These are phyloP conservation scores for Clanis bilineata DNA, from an alignment of 2,888 invertebrate genomes.

Conservation along the genomic window DNA sequence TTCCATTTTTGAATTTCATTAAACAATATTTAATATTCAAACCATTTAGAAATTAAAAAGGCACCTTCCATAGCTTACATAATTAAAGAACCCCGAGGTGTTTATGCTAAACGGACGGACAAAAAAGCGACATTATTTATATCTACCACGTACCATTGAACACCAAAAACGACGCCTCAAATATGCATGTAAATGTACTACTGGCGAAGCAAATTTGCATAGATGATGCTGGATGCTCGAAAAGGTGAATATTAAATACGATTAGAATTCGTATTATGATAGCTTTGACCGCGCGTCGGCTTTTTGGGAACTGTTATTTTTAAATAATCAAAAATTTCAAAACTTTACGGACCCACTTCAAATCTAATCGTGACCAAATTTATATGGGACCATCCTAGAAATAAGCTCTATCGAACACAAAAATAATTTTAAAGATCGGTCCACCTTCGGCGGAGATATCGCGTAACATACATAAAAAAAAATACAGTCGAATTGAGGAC, in stretches of 20 bases:
- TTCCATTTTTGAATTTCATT: background rate
- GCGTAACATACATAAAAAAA: no score
- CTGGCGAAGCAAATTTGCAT: slow-evolving; percentile 50
- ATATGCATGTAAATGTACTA: slow-evolving; percentile 54
- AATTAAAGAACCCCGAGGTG: slow-evolving; percentile 46
- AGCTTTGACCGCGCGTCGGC: background rate
- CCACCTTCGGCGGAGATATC: no score
- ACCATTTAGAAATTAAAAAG: slow-evolving; percentile 35
- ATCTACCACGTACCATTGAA: slow-evolving; percentile 67
- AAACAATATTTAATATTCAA: slow-evolving; percentile 18
- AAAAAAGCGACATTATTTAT: slow-evolving; percentile 69
- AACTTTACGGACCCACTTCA: no score
- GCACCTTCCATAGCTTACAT: slow-evolving; percentile 41
- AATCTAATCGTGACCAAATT: no score
- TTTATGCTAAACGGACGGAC: slow-evolving; percentile 54
- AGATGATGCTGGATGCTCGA: slow-evolving; percentile 38
- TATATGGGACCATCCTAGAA: no score
- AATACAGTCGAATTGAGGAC: no score
- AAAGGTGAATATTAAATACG: slow-evolving; percentile 40
- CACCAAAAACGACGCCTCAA: slow-evolving; percentile 54
- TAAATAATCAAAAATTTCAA: no score
- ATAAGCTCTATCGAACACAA: no score
- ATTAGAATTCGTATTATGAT: slow-evolving; percentile 24
- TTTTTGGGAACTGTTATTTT: no score
- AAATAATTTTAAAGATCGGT: no score